A percentile compares a stretch with the other conserved stretches of the same genome.
phyloP scores from a whole-genome alignment of 2,888 invertebrate genomes.

The Drosophila dives region DNA sequence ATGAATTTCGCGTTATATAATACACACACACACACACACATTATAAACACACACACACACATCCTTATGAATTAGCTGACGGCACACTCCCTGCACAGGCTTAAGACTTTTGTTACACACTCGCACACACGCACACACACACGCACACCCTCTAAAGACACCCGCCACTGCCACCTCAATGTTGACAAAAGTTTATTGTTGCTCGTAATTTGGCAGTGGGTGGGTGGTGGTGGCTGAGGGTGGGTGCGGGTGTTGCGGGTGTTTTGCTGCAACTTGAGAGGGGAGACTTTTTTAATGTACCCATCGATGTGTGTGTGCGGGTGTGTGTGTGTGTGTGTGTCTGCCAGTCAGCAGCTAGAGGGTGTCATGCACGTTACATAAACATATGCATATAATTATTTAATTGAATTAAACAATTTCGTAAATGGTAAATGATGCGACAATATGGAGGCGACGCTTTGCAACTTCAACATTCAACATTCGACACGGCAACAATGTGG shows the following conservation, averaged over 20 bases:
- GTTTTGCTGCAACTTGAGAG: slow-evolving; percentile 31
- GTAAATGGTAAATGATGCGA: slow-evolving; percentile 82
- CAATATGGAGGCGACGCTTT: slow-evolving; percentile 68
- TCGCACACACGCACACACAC: slow-evolving; percentile 6
- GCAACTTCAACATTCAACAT: slow-evolving; percentile 26
- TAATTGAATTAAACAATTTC: slow-evolving; percentile 84
- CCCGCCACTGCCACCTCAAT: slow-evolving; percentile 26
- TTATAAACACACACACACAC: slow-evolving; percentile 7
- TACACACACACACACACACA: slow-evolving; percentile 8
- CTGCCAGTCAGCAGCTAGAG: slow-evolving; percentile 39
- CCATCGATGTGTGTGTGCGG: slow-evolving; percentile 19
- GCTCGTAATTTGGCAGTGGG: slow-evolving; percentile 62
- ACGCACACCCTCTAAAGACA: slow-evolving; percentile 10
- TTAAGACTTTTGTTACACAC: slow-evolving; percentile 61
- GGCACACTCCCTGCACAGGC: slow-evolving; percentile 64
- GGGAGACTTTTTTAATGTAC: slow-evolving; percentile 64
- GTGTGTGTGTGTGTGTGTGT: slow-evolving; percentile 25
- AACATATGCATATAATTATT: slow-evolving; percentile 81
- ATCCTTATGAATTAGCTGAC: slow-evolving; percentile 69
- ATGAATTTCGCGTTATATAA: slow-evolving; percentile 67
- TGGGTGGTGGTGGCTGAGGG: slow-evolving; percentile 31
- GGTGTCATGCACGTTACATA: slow-evolving; percentile 66
- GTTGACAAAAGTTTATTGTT: slow-evolving; percentile 72
- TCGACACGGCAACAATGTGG: slow-evolving; percentile 42
- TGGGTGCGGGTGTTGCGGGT: slow-evolving; percentile 39